A percentile compares a stretch with the other conserved stretches of the same genome.
phyloP scores from a whole-genome alignment of 2,113 vertebrate genomes.

The Amia ocellicauda region DNA sequence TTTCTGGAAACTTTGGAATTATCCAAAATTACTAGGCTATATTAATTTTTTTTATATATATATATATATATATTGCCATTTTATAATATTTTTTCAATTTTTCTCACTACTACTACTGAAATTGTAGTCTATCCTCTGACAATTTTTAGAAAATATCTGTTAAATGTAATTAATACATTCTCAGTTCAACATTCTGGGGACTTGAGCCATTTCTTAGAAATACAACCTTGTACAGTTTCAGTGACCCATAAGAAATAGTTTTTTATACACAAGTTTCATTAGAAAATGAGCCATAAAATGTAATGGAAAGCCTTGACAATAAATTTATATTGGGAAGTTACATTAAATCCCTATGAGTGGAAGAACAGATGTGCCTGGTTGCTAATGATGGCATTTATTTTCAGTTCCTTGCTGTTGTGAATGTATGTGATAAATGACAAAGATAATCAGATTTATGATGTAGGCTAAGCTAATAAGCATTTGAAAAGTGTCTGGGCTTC shows the following conservation, averaged over 20 bases:
- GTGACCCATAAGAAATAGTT: neutral
- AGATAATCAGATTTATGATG: conserved; percentile 48
- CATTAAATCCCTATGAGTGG: neutral
- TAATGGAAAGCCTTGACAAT: conserved; percentile 5
- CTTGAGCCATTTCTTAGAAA: neutral
- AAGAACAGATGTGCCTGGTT: conserved; percentile 8
- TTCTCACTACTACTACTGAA: too few species aligned
- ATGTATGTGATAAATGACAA: conserved; percentile 46
- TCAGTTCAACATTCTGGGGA: neutral
- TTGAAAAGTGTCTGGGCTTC: conserved; percentile 24
- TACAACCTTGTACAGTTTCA: conserved; percentile 4
- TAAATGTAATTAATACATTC: neutral
- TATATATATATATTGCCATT: too few species aligned
- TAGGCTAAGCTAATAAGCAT: conserved; percentile 31
- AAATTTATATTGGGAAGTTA: neutral
- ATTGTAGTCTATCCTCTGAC: too few species aligned
- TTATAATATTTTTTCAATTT: too few species aligned
- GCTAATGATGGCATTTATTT: neutral
- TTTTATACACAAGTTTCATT: neutral
- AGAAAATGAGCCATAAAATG: neutral
- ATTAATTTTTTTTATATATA: too few species aligned
- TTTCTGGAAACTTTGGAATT: too few species aligned
- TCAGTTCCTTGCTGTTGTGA: neutral
- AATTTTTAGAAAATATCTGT: neutral
- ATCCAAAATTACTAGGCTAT: too few species aligned